These are phyloP conservation scores for Brachylomia viminalis DNA, from an alignment of 2,888 invertebrate species.

Conservation along the genomic window DNA sequence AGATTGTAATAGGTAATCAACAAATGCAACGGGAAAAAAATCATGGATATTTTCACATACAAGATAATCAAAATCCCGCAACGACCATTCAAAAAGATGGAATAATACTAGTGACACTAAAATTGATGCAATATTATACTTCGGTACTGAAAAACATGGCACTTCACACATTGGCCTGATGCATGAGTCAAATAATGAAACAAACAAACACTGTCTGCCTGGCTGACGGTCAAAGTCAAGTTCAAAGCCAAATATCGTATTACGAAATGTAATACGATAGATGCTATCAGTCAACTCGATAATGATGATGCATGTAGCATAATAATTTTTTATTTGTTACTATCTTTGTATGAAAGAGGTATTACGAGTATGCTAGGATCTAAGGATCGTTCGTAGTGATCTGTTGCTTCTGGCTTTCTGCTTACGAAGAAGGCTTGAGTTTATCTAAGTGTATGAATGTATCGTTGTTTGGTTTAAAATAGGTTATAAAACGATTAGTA, in stretches of 20 bases:
- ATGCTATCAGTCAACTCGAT: neutral
- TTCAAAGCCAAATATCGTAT: slow-evolving; percentile 62
- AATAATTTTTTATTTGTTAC: neutral
- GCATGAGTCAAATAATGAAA: slow-evolving; percentile 39
- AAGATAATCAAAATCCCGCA: neutral
- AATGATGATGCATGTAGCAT: slow-evolving; percentile 14
- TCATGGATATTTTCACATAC: neutral
- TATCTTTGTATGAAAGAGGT: neutral
- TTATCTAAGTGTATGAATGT: no score
- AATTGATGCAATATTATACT: slow-evolving; percentile 18
- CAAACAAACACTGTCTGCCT: slow-evolving; percentile 39
- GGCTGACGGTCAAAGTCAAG: slow-evolving; percentile 60
- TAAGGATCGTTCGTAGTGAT: no score
- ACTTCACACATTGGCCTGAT: slow-evolving; percentile 43
- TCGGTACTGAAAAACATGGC: slow-evolving; percentile 35
- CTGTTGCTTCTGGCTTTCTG: no score
- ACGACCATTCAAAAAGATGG: neutral
- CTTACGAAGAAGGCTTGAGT: no score
- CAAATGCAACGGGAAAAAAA: no score
- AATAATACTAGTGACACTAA: slow-evolving; percentile 2
- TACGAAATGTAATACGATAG: neutral
- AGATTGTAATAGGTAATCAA: no score
- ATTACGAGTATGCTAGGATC: no score
- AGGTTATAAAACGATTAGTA: neutral
- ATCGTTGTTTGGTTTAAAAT: neutral